Evolutionary conservation across 2,797 vertebrate species (phyloP).

Genomic region (Hozukius guyotensis): DNA sequence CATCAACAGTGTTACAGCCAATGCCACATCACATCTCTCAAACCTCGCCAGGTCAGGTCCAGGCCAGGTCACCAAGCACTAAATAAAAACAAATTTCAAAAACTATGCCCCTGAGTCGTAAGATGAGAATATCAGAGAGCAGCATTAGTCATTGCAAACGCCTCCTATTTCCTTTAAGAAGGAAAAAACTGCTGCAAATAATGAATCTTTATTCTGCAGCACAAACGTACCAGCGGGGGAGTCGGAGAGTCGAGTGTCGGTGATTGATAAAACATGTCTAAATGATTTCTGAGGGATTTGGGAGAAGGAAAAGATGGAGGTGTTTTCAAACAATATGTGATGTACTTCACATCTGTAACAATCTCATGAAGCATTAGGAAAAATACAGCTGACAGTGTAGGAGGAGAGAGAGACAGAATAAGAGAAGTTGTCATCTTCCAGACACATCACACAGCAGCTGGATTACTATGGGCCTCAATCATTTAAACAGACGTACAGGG

Average conservation of each 20-base stretch:
- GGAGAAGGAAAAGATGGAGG: constrained; percentile 42
- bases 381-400: constrained; percentile 42
- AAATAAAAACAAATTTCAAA: neutral
- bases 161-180: constrained; percentile 6
- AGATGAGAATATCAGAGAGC: constrained; percentile 37
- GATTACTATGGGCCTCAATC: constrained; percentile 23
- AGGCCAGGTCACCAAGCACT: neutral
- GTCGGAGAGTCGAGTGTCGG: constrained; percentile 1
- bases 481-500: constrained; percentile 46
- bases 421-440: constrained; percentile 18
- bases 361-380: constrained; percentile 2
- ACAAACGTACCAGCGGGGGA: constrained; percentile 1
- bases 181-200: neutral
- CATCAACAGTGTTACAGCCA: neutral
- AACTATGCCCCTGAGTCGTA: neutral
- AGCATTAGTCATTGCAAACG: neutral
- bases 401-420: constrained; percentile 32
- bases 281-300: constrained; percentile 41
- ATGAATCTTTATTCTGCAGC: constrained; percentile 1
- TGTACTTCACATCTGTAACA: constrained; percentile 55
- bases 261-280: constrained; percentile 37
- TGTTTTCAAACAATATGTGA: constrained; percentile 53
- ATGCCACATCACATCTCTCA: neutral
- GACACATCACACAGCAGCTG: neutral
- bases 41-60: neutral